Evolutionary conservation across 2,888 invertebrate genomes (phyloP).

Genomic region (Andrena camellia): DNA sequence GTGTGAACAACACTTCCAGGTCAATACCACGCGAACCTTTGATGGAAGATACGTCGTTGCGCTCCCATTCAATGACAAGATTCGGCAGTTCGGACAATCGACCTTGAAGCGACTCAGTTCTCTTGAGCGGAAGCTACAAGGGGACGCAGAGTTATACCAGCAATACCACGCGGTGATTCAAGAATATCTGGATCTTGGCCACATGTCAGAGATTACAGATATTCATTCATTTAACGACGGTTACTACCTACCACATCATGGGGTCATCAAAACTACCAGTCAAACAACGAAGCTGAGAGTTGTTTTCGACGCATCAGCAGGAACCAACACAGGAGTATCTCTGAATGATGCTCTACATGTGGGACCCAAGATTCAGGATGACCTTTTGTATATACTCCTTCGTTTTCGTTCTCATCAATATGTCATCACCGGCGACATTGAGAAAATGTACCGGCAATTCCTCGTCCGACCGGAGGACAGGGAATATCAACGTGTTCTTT

Average conservation of each 20-base stretch:
- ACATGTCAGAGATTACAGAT: background rate
- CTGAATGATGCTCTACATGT: slow-evolving; percentile 19
- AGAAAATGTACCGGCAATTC: slow-evolving; percentile 19
- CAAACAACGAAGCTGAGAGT: slow-evolving; percentile 21
- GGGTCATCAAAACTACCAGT: background rate
- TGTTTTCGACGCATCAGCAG: slow-evolving; percentile 23
- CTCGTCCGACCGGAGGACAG: background rate
- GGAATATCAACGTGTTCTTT: slow-evolving; percentile 4
- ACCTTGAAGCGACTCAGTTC: background rate
- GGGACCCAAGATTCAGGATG: slow-evolving; percentile 10
- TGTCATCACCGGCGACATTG: background rate
- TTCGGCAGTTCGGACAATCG: background rate
- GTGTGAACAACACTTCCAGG: slow-evolving; percentile 16
- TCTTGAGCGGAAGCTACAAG: background rate
- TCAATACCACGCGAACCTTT: background rate
- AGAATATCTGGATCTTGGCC: slow-evolving; percentile 17
- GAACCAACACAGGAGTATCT: background rate
- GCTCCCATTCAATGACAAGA: background rate
- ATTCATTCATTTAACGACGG: background rate
- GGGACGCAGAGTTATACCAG: background rate
- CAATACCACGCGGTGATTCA: background rate
- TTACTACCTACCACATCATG: slow-evolving; percentile 12
- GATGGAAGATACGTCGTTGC: slow-evolving; percentile 6
- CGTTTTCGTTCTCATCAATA: background rate
- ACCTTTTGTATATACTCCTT: background rate